phyloP scores from a whole-genome alignment of 2,888 invertebrate species.

The Oligia fasciuncula region DNA sequence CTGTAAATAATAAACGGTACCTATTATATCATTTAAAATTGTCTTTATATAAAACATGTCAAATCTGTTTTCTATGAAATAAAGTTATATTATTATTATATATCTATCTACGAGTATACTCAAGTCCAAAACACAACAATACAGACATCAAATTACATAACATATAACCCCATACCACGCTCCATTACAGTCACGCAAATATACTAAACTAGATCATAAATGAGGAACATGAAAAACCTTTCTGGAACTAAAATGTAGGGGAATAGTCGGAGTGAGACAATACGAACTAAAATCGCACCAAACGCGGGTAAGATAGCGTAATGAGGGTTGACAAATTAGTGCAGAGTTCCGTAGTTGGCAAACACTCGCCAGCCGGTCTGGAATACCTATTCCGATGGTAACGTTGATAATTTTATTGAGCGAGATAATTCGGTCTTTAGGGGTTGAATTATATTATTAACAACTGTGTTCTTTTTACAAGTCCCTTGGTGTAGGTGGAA shows the following conservation, averaged over 20 bases:
- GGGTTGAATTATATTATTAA: constrained; percentile 42
- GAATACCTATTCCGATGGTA: constrained; percentile 57
- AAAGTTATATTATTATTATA: no score
- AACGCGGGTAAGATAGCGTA: constrained; percentile 79
- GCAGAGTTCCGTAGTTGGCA: constrained; percentile 77
- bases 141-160: constrained; percentile 27
- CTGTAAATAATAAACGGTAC: no score
- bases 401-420: constrained; percentile 40
- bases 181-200: constrained; percentile 48
- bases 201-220: constrained; percentile 58
- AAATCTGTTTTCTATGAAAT: no score
- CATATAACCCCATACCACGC: constrained; percentile 28
- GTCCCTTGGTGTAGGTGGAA: no score
- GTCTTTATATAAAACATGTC: no score
- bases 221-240: constrained; percentile 76
- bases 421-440: constrained; percentile 46
- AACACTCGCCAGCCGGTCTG: constrained; percentile 69
- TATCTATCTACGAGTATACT: not conserved
- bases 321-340: constrained; percentile 85
- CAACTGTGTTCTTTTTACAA: constrained; percentile 12
- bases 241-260: constrained; percentile 68
- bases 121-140: constrained; percentile 1
- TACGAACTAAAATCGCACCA: constrained; percentile 76
- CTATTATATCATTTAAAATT: not conserved
- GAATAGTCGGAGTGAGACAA: constrained; percentile 65